phyloP scores from a whole-genome alignment of 2,888 invertebrate species.

The Halictus ligatus region DNA sequence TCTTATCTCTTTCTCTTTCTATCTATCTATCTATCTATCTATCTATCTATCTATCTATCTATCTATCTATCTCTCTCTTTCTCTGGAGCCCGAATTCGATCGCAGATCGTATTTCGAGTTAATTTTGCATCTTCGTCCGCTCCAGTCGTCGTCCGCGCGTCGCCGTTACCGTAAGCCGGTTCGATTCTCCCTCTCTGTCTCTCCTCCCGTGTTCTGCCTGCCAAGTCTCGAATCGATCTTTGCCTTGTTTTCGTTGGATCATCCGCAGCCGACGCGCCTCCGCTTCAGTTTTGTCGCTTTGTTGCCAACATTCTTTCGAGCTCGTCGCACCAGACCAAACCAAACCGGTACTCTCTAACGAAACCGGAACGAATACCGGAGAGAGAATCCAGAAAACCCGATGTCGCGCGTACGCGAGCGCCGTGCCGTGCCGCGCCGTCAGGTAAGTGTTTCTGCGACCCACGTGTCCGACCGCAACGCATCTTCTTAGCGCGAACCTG shows the following conservation, averaged over 20 bases:
- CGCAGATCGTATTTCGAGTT: background rate
- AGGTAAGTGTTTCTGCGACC: slow-evolving; percentile 46
- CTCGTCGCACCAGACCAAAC: background rate
- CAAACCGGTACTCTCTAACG: background rate
- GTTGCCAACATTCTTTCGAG: slow-evolving; percentile 33
- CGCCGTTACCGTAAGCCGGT: background rate
- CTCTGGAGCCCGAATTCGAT: background rate
- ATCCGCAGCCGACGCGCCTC: background rate
- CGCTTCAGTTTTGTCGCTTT: background rate
- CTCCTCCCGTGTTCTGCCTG: background rate
- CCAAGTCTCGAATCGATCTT: background rate
- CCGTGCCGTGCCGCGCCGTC: background rate
- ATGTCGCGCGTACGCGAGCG: background rate
- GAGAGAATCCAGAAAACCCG: background rate
- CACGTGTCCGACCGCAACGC: background rate
- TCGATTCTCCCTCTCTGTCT: background rate
- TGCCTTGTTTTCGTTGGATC: background rate
- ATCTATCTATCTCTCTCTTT: background rate
- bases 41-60: background rate
- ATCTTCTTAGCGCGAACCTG: background rate
- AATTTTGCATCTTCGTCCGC: background rate
- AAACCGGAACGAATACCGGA: background rate
- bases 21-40: background rate
- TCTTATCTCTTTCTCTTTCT: background rate
- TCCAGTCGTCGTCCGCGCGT: background rate